phyloP scores from a whole-genome alignment of 2,113 vertebrate species.

The Mesembrinibis cayennensis region DNA sequence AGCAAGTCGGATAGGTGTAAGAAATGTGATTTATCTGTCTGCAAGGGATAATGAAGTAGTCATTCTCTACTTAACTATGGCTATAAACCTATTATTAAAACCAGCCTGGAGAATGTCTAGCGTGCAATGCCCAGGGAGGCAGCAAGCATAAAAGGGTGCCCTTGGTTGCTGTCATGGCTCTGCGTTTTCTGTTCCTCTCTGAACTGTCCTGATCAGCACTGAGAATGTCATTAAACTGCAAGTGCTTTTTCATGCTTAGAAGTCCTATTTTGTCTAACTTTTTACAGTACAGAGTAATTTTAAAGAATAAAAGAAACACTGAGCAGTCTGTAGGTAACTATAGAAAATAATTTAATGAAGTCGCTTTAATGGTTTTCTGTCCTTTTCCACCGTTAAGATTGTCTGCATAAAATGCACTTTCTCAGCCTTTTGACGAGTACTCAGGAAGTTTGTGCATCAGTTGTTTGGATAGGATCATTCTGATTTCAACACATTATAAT shows the following conservation, averaged over 20 bases:
- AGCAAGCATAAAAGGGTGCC: background rate
- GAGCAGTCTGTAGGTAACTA: background rate
- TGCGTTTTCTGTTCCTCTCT: background rate
- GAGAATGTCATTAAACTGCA: background rate
- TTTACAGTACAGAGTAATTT: background rate
- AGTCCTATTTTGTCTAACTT: background rate
- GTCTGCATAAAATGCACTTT: background rate
- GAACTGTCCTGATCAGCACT: background rate
- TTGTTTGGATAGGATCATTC: background rate
- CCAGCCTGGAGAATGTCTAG: background rate
- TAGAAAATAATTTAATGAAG: background rate
- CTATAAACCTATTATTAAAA: slow-evolving; percentile 13
- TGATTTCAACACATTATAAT: background rate
- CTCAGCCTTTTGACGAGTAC: background rate
- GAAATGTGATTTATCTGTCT: background rate
- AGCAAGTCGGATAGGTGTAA: background rate
- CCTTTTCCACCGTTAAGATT: background rate
- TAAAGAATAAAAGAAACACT: background rate
- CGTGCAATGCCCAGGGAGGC: background rate
- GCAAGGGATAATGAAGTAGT: background rate
- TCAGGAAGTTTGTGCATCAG: background rate
- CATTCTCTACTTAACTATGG: background rate
- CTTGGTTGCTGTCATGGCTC: background rate
- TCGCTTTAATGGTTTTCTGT: background rate
- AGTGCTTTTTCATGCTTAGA: background rate